Percentiles rank a stretch among this genome's conserved stretches.
phyloP scores from a whole-genome alignment of 1,140 invertebrate genomes.

The Drosophila navojoa region DNA sequence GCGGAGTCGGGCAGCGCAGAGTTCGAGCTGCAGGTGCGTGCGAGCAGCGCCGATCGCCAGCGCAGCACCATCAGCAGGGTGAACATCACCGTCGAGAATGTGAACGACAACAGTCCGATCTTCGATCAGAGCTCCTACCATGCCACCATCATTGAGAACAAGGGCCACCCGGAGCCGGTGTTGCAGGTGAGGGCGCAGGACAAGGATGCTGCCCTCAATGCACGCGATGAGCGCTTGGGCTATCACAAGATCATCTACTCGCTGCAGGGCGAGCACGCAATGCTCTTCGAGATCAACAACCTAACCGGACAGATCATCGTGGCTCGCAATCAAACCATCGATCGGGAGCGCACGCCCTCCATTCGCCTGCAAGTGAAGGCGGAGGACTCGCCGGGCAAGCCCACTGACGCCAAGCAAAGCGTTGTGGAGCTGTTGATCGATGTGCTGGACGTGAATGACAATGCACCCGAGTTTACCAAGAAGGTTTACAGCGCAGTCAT shows the following conservation, averaged over 20 bases:
- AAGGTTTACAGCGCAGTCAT: conserved; percentile 84
- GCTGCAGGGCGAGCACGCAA: conserved; percentile 88
- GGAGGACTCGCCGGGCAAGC: conserved; percentile 89
- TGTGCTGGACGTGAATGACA: conserved; percentile 93
- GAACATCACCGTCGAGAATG: conserved; percentile 89
- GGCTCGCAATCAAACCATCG: conserved; percentile 88
- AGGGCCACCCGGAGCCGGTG: conserved; percentile 88
- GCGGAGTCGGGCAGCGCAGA: conserved; percentile 85
- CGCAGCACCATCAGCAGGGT: conserved; percentile 88
- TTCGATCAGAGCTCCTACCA: conserved; percentile 89
- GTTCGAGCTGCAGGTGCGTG: conserved; percentile 89
- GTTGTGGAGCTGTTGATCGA: conserved; percentile 88
- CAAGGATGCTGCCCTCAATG: conserved; percentile 87
- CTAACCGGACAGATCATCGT: conserved; percentile 88
- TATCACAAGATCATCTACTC: conserved; percentile 89
- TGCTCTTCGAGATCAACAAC: conserved; percentile 89
- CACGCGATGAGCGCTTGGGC: conserved; percentile 86
- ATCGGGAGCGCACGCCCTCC: conserved; percentile 89
- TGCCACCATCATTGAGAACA: conserved; percentile 89
- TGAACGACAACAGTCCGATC: conserved; percentile 91
- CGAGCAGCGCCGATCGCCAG: conserved; percentile 88
- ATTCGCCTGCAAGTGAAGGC: conserved; percentile 89
- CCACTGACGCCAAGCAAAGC: conserved; percentile 87
- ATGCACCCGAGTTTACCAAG: conserved; percentile 85
- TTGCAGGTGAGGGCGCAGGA: conserved; percentile 89